These are phyloP conservation scores for Ammospiza maritima DNA, from an alignment of 2,797 vertebrate species.

Conservation along the genomic window DNA sequence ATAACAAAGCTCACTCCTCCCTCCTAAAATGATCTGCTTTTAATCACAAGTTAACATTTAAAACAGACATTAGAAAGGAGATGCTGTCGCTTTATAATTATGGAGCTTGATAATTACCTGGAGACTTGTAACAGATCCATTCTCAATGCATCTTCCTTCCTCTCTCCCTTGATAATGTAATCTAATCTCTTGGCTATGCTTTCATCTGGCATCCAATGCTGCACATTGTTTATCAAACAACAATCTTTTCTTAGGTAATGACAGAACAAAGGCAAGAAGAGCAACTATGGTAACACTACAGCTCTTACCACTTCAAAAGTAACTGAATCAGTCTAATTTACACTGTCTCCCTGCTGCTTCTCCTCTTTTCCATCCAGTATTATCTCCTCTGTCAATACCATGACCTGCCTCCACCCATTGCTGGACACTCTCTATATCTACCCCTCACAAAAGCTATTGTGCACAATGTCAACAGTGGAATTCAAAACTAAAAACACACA, in stretches of 20 bases:
- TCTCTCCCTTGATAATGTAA: constrained; percentile 72
- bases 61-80: constrained; percentile 66
- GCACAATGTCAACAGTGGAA: not conserved
- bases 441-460: not conserved
- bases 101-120: constrained; percentile 70
- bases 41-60: constrained; percentile 67
- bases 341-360: not conserved
- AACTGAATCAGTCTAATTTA: constrained; percentile 44
- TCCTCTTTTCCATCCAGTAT: constrained; percentile 2
- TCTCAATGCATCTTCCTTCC: constrained; percentile 66
- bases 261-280: constrained; percentile 74
- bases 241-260: constrained; percentile 68
- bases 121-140: constrained; percentile 61
- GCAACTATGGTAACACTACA: constrained; percentile 53
- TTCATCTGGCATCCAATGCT: constrained; percentile 73
- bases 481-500: not conserved
- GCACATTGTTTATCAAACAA: constrained; percentile 72
- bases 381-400: not conserved
- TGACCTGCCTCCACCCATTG: not conserved
- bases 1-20: constrained; percentile 21
- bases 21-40: constrained; percentile 45
- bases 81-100: constrained; percentile 71
- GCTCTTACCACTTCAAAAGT: constrained; percentile 77
- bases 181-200: constrained; percentile 75
- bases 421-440: not conserved